Percentiles rank a stretch among this genome's conserved stretches.
Evolutionary conservation across 2,888 invertebrate genomes (phyloP).

Genomic region (Gryllus longicercus): DNA sequence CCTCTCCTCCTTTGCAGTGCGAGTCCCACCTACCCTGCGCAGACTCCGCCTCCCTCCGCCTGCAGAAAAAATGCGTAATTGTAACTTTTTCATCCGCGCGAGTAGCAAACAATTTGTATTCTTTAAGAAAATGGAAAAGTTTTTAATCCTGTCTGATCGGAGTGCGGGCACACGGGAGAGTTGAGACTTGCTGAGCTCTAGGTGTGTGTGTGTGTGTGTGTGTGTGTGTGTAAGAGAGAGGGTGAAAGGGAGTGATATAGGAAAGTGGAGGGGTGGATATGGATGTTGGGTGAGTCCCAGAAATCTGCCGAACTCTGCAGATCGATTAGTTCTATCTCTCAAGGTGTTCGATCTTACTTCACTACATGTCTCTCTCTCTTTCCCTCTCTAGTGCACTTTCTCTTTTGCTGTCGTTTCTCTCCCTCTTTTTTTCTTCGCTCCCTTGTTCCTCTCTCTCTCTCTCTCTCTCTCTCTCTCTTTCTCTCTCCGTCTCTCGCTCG

Average conservation of each 20-base stretch:
- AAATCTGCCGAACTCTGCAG: too few relatives aligned
- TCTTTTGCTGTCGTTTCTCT: too few relatives aligned
- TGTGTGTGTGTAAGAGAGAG: not conserved
- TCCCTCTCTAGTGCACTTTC: too few relatives aligned
- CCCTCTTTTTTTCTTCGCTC: too few relatives aligned
- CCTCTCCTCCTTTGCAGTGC: not conserved
- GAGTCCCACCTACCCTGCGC: not conserved
- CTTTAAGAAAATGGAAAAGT: conserved; percentile 7
- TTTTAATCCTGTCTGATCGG: not conserved
- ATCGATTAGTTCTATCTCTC: too few relatives aligned
- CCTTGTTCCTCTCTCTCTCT: too few relatives aligned
- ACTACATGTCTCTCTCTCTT: too few relatives aligned
- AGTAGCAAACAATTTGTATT: conserved; percentile 17
- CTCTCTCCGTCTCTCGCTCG: too few relatives aligned
- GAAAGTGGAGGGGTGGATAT: not conserved
- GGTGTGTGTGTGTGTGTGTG: too few relatives aligned
- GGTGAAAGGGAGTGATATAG: not conserved
- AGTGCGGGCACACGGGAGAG: not conserved
- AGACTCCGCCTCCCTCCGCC: not conserved
- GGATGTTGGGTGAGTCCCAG: too few relatives aligned
- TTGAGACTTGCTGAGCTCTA: not conserved
- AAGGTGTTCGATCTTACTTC: too few relatives aligned
- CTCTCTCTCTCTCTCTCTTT: too few relatives aligned
- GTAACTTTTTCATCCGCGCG: conserved; percentile 17
- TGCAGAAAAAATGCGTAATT: not conserved